A percentile compares a stretch with the other conserved stretches of the same genome.
These are phyloP conservation scores for Bursaphelenchus okinawaensis DNA, from an alignment of 2,888 invertebrate species.

Conservation along the genomic window DNA sequence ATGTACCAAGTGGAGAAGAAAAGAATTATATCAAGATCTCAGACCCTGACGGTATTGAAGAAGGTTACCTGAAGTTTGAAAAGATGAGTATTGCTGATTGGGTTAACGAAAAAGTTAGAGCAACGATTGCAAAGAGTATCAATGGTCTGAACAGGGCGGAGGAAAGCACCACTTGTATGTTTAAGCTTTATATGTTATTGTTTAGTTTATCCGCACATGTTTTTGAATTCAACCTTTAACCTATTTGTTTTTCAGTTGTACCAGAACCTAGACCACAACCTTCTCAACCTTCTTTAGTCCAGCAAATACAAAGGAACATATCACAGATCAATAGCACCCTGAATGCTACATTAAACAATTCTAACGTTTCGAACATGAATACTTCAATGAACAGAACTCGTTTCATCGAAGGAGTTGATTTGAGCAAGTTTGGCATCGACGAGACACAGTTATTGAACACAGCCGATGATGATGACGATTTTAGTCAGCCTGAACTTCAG, in stretches of 20 bases:
- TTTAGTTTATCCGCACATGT: too few species aligned
- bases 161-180: too few species aligned
- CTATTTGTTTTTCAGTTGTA: too few species aligned
- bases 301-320: too few species aligned
- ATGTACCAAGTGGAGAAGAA: background rate
- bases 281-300: too few species aligned
- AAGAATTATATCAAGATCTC: background rate
- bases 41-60: background rate
- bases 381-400: background rate
- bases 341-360: background rate
- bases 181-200: too few species aligned
- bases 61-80: background rate
- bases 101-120: background rate
- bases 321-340: background rate
- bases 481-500: background rate
- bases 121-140: background rate
- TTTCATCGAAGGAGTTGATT: background rate
- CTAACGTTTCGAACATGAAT: too few species aligned
- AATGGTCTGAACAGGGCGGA: too few species aligned
- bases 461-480: background rate
- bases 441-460: background rate
- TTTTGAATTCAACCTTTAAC: too few species aligned
- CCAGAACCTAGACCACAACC: too few species aligned
- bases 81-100: background rate
- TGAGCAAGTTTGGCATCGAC: background rate